Base-by-base conservation (phyloP, 2,888 invertebrate genomes). In the Hirtodrosophila histrioides region DNA sequence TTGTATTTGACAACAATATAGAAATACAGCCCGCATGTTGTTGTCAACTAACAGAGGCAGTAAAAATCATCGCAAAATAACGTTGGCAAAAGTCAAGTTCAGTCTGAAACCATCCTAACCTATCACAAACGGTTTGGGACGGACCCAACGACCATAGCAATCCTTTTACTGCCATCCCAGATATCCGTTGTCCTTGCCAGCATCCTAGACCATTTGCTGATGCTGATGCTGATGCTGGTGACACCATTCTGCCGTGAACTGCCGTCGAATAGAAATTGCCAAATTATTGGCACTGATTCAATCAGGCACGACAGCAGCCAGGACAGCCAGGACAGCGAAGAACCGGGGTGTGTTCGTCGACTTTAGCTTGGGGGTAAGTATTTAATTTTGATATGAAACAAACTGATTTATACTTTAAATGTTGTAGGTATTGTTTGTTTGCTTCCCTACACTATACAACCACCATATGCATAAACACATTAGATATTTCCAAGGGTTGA, bases 211-310 rank as follows among this genome's bases (percentile, higher is more conserved):
- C 55, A 23, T 33, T 58, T 65, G 63, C 63, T 64, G 58, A 60
- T 74, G 62, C 56, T 63, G 31, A 31, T 66, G 63, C 61, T 64
- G 53, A 60, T 75, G 64, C 56, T 63, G 68, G 68, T 71, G 85
- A 75, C 75, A 82, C 69, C 72, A 81, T 69, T 69, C 75, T 39
- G 56, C 69, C 65, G 78, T 51, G 86, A 55, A 75, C 67, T 75
- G 75, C 63, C 73, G 69, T 70, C 71, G 81, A 86, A 82, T 82
- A 82, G 84, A 83, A 82, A 82, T 80, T 86, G 84, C 86, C 86
- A 80, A 83, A 82, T 82, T 82, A 86, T 86, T 86, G 81, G 81
- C 86, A 77, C 75, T 83, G 86, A 86, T 86, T 82, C 86, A 82
- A 86, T 80, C 81, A 70, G 77, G 73, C 78, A 61, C 44, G 43